Conservation (phyloP, 2,113 vertebrate species). For the Prietella phreatophila region DNA sequence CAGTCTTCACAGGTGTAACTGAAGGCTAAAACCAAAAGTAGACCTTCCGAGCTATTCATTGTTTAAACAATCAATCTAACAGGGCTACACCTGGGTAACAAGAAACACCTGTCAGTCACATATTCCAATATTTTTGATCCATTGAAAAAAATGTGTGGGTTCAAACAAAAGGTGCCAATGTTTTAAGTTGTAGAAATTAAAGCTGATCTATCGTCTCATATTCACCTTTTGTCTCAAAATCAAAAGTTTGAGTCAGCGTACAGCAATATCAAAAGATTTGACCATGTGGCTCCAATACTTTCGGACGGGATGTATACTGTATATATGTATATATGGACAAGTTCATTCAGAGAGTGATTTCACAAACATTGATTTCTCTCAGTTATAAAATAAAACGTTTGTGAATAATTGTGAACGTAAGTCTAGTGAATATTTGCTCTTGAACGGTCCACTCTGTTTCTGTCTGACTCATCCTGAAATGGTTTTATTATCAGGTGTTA, state of each 20-base stretch:
- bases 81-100: no score
- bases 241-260: neutral
- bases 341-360: neutral
- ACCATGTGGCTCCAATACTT: neutral
- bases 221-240: neutral
- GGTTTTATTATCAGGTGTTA: slow-evolving; percentile 83
- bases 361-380: neutral
- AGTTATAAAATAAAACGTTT: neutral
- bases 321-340: neutral
- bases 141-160: no score
- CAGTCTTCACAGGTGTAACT: no score
- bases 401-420: neutral
- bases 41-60: no score
- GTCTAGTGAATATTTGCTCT: neutral
- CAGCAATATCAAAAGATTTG: neutral
- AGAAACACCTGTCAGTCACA: no score
- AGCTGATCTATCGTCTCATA: neutral
- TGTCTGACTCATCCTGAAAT: slow-evolving; percentile 26
- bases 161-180: neutral
- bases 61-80: no score
- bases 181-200: neutral
- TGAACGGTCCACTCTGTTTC: neutral
- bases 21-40: no score
- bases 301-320: neutral
- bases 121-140: no score